Base-by-base conservation (phyloP, 2,797 vertebrate genomes). In the Geotrypetes seraphini region DNA sequence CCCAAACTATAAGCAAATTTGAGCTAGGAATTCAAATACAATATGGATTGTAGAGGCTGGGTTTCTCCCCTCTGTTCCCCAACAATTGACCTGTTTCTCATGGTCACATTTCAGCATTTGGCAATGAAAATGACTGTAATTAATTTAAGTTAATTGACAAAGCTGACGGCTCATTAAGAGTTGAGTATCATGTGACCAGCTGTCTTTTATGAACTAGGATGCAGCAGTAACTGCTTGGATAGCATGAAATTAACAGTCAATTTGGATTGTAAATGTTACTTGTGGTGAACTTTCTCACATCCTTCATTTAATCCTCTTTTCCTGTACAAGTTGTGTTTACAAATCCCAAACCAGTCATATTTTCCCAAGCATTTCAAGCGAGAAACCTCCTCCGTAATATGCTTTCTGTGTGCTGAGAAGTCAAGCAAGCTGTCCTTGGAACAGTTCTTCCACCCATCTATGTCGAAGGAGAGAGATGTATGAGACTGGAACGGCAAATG, bases 161-260 rank as follows among this genome's bases (percentile, higher is more conserved):
- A 22, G 1, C 31, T 35, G 27, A 1, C 24, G 10, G 31, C 32
- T 50, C 42, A 1, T 39, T 39, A 28, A 43, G 33, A 44, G 45
- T 6, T 41, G 39, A 52, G 58, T 51, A 22, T 45, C 35, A 4
- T 36, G 46, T 6, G 14, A 43, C 68, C 59, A 31, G 41, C 57
- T 53, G 59, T 34, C 48, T 39, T 45, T 68, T n/a, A n/a, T n/a
- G n/a, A n/a, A n/a, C n/a, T n/a, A n/a, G 61, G 51, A 56, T 11
- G 42, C 26, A 43, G 42, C 26, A 43, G 66, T 48, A 62, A 65
- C 50, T 63, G 41, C 43, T 53, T 64, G 60, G 72, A 73, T 75
- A 70, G 65, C 54, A 69, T 53, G 56, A 78, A 72, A 78, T 73
- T 75, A 77, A 67, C 65, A 67, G 31, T 60, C 57, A 47, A 68